Conservation (phyloP, 2,888 invertebrate genomes). For the Chrysolina haemoptera region DNA sequence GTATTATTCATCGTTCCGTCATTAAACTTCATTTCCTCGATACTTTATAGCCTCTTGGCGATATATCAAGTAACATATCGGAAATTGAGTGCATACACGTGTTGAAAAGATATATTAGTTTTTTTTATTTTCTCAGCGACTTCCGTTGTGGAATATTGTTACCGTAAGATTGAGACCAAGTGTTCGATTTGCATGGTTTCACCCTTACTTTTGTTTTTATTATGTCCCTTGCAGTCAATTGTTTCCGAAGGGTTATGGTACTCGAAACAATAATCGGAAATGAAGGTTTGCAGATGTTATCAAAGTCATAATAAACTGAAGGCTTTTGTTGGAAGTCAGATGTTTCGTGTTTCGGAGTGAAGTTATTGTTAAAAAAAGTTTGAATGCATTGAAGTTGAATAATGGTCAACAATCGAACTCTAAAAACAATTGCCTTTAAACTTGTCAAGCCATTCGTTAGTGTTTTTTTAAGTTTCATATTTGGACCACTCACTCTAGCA, state of each 20-base stretch:
- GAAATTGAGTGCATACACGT: conserved; percentile 44
- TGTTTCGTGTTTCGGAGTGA: conserved; percentile 14
- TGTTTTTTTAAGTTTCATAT: no score
- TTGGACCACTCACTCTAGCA: no score
- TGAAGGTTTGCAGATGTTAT: conserved; percentile 33
- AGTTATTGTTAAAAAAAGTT: neutral
- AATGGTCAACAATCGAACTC: neutral
- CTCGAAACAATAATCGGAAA: conserved; percentile 29
- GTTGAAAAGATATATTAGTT: conserved; percentile 41
- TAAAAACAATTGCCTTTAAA: neutral
- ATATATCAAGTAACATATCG: conserved; percentile 39
- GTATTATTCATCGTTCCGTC: neutral
- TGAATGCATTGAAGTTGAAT: neutral
- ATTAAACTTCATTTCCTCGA: neutral
- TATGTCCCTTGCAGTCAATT: conserved; percentile 31
- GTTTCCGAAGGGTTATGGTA: conserved; percentile 32
- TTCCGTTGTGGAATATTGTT: conserved; percentile 40
- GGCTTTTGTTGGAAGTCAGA: conserved; percentile 15
- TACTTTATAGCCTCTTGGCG: neutral
- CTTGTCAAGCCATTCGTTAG: no score
- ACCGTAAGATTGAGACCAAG: conserved; percentile 42
- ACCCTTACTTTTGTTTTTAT: conserved; percentile 43
- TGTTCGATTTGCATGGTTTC: conserved; percentile 51
- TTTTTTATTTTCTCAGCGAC: conserved; percentile 35
- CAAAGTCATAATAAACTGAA: neutral